Evolutionary conservation across 1,140 invertebrate genomes (phyloP), one percentile per base, ranked within the genome.

Genomic region (Armadillidium nasatum): DNA sequence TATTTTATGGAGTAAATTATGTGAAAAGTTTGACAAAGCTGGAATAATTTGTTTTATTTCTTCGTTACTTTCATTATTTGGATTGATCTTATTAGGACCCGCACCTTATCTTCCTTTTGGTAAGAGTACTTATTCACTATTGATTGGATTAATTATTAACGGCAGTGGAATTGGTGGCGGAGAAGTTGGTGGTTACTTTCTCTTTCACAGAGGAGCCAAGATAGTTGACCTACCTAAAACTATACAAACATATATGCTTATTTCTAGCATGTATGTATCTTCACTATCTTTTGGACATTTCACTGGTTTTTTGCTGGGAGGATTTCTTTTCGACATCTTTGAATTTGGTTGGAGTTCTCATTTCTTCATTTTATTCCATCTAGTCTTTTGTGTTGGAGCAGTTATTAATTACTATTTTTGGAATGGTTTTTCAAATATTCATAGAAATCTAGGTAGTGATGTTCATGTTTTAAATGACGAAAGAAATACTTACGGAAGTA

Each of bases 211-310:
- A 77, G 91, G 90, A 22, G 88, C 90, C 0, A 88, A 93, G 81
- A 84, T 87, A 0, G 85, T 89, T 76, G 92, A 92, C 11, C 89
- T 93, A 80, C 90, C 91, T 0, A 92, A 94, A 83, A 92, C 89
- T 75, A 85, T 94, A 45, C 89, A 92, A 83, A 95, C 93, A 0
- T 94, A 93, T 79, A 92, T 92, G 0, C 84, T 94, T 44, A 90
- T 94, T 70, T 94, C 93, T 4, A 92, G 91, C 0, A 86, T 94
- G 66, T 94, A 93, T 92, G 93, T 92, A 0, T 93, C 92, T 11
- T 90, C 91, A 0, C 94, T 94, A 83, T 93, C 93, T 0, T 85
- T 94, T 0, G 93, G 93, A n/a, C 91, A 92, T 23, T 94, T 93
- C 83, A 89, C 93, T 44, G 92, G 92, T 0, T 92, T 92, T 0